A percentile compares a stretch with the other conserved stretches of the same genome.
Evolutionary conservation across 2,888 invertebrate genomes (phyloP).

Genomic region (Prenolepis imparis): DNA sequence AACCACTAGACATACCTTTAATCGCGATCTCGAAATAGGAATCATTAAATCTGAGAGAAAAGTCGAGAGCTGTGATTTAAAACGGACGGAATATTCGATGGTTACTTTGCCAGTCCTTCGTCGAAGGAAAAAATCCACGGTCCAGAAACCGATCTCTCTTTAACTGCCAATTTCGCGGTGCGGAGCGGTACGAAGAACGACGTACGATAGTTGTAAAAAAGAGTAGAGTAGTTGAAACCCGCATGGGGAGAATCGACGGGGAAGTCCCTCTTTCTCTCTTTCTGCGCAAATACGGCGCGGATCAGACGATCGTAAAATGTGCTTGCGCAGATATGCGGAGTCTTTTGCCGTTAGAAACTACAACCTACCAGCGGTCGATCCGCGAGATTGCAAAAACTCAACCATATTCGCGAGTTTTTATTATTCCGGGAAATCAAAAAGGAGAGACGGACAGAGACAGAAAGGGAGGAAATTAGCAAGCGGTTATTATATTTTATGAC

Average conservation of each 20-base stretch:
- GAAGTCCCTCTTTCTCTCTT: neutral
- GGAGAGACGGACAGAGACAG: neutral
- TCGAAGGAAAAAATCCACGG: neutral
- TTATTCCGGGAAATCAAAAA: constrained; percentile 29
- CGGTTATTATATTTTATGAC: neutral
- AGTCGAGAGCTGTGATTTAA: constrained; percentile 1
- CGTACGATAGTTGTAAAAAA: constrained; percentile 60
- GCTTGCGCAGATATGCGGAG: constrained; percentile 19
- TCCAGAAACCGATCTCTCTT: neutral
- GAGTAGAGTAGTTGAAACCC: constrained; percentile 24
- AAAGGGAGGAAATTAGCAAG: neutral
- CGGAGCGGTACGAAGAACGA: neutral
- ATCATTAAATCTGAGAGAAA: constrained; percentile 3
- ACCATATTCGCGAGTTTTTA: constrained; percentile 10
- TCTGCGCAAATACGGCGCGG: constrained; percentile 28
- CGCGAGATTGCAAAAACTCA: constrained; percentile 32
- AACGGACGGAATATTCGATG: neutral
- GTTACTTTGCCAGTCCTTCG: neutral
- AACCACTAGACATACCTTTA: neutral
- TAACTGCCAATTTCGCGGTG: constrained; percentile 50
- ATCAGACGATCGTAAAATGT: constrained; percentile 48
- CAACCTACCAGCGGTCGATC: constrained; percentile 2
- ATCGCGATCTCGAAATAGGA: neutral
- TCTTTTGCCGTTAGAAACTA: constrained; percentile 22
- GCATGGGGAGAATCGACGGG: constrained; percentile 42